Conservation (phyloP, 1,140 invertebrate species). For the Ridgeia piscesae region DNA sequence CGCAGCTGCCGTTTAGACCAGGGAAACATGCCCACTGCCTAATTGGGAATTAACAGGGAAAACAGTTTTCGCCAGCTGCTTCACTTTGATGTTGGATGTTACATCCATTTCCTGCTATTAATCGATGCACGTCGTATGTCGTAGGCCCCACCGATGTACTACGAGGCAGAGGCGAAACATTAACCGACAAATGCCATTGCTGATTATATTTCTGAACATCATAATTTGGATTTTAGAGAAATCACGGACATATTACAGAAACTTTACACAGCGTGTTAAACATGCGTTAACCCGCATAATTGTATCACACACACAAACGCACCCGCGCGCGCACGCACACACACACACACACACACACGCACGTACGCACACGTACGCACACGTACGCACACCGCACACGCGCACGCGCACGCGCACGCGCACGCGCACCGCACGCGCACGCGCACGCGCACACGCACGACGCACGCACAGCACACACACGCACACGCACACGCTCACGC, state of each 20-base stretch:
- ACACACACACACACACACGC: no score
- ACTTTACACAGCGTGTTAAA: neutral
- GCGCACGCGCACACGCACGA: no score
- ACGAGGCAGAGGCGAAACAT: neutral
- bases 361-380: no score
- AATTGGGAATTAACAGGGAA: neutral
- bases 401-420: no score
- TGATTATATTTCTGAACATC: neutral
- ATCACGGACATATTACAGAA: neutral
- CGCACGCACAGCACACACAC: no score
- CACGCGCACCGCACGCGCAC: no score
- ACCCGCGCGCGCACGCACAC: no score
- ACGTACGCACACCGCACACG: no score
- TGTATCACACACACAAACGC: no score
- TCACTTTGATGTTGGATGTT: neutral
- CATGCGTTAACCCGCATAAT: no score
- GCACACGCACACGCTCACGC: no score
- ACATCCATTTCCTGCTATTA: slow-evolving; percentile 1
- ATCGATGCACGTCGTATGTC: neutral
- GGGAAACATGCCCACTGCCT: neutral
- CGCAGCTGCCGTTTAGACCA: neutral
- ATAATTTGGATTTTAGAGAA: neutral
- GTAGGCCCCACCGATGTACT: neutral
- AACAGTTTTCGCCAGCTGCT: neutral
- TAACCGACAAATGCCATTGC: neutral